phyloP scores from a whole-genome alignment of 2,888 invertebrate species.

The Aproaerema taeniolella region DNA sequence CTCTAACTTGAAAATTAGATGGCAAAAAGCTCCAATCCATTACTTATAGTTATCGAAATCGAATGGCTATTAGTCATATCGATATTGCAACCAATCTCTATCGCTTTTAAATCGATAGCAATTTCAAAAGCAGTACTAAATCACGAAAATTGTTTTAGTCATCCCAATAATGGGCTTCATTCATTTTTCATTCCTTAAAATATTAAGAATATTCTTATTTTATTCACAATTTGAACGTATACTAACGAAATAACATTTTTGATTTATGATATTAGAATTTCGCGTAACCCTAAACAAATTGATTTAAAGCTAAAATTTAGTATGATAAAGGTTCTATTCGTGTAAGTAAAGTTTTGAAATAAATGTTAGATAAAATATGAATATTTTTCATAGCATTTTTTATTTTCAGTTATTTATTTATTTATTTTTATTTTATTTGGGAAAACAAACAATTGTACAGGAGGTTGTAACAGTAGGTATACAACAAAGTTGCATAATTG shows the following conservation, averaged over 20 bases:
- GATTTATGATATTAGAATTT: not conserved
- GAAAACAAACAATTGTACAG: no score
- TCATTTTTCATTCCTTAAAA: not conserved
- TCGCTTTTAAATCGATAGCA: constrained; percentile 5
- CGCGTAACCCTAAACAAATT: not conserved
- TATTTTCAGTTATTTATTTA: no score
- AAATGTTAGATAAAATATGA: no score
- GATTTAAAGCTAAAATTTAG: not conserved
- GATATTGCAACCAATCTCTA: constrained; percentile 3
- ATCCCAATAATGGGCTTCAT: not conserved
- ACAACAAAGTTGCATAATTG: no score
- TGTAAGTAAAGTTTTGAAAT: no score
- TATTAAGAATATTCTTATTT: not conserved
- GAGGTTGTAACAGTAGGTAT: no score
- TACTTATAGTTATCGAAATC: not conserved
- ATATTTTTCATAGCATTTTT: no score
- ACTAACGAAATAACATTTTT: not conserved
- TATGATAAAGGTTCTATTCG: no score
- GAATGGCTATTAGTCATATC: no score
- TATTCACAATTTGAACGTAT: not conserved
- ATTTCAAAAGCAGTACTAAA: constrained; percentile 3
- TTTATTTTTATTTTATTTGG: no score
- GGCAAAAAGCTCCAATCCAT: constrained; percentile 8
- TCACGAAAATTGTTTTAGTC: constrained; percentile 1
- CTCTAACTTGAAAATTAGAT: constrained; percentile 13